Evolutionary conservation across 1,140 invertebrate species (phyloP).

Genomic region (Drosophila kanapiae): DNA sequence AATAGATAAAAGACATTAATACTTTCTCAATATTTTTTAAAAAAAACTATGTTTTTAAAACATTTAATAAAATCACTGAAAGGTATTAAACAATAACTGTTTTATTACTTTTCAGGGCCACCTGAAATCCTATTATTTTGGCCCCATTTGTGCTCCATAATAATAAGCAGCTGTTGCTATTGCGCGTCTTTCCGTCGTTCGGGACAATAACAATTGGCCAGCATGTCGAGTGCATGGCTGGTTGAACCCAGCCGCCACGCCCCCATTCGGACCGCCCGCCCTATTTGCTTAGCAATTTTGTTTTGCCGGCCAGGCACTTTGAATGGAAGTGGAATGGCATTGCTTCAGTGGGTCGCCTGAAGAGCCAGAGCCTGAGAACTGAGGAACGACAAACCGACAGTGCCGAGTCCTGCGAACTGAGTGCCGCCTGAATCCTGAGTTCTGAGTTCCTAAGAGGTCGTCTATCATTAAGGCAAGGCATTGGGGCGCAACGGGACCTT

Average conservation of each 20-base stretch:
- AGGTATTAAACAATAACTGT: neutral
- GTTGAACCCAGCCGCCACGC: slow-evolving; percentile 23
- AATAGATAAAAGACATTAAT: neutral
- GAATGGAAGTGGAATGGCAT: slow-evolving; percentile 9
- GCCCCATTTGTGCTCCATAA: neutral
- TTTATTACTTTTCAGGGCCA: too few relatives aligned
- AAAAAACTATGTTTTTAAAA: neutral
- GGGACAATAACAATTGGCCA: slow-evolving; percentile 54
- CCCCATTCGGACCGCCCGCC: slow-evolving; percentile 7
- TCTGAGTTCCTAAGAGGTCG: slow-evolving; percentile 26
- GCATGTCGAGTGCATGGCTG: slow-evolving; percentile 43
- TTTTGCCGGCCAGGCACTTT: slow-evolving; percentile 4
- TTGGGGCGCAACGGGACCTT: slow-evolving; percentile 36
- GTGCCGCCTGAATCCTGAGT: slow-evolving; percentile 1
- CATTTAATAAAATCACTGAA: neutral
- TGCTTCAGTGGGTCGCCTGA: slow-evolving; percentile 20
- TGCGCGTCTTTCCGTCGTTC: neutral
- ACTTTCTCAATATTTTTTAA: neutral
- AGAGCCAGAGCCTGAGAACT: slow-evolving; percentile 1
- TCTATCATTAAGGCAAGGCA: slow-evolving; percentile 60
- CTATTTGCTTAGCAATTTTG: slow-evolving; percentile 34
- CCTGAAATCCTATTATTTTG: neutral
- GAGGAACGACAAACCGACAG: neutral
- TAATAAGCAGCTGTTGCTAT: slow-evolving; percentile 37
- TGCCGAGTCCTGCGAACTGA: slow-evolving; percentile 3